Evolutionary conservation across 2,797 vertebrate species (phyloP), one percentile per base, ranked within the genome.

Genomic region (Microctenopoma steveboyesi): DNA sequence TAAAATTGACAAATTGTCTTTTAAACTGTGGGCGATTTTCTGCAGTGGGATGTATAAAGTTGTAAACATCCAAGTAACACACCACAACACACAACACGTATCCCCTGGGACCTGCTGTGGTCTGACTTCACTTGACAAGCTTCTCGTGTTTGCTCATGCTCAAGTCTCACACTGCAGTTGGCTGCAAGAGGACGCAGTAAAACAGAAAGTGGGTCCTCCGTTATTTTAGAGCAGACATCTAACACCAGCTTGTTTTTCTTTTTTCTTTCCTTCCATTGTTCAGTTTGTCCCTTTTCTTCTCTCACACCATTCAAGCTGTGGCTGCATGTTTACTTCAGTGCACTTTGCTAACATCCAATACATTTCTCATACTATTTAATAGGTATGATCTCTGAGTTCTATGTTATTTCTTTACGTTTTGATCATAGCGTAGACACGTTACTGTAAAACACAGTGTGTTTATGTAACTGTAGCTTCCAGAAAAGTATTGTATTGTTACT

Each of bases 71-170:
- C 37, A 40, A 27, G 18, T 42, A 40, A 39, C 18, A 42, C 11
- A 37, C 4, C 33, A 37, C 52, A 54, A 6, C 14, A 25, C 14
- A 57, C 13, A 28, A 27, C 4, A 35, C 64, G 51, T 22, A 18
- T 28, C 45, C 63, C 46, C 30, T 13, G 37, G 62, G 52, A 30
- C 27, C 45, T 25, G 27, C 25, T 35, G 37, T 43, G 27, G 55
- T 40, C 72, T 74, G 66, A 79, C 70, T 84, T 79, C 79, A 62
- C 61, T 71, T 64, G 77, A 65, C 75, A 66, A 45, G 58, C 64
- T 66, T 62, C 54, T 80, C 59, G 57, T 70, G 65, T 46, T 61
- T 47, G 58, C 51, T 2, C n/a, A 9, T 35, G 11, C 48, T 11
- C 5, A 46, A 18, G 42, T 11, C 42, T 46, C 42, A n/a, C 9